Evolutionary conservation across 1,140 invertebrate species (phyloP).

Genomic region (Hypothenemus hampei): DNA sequence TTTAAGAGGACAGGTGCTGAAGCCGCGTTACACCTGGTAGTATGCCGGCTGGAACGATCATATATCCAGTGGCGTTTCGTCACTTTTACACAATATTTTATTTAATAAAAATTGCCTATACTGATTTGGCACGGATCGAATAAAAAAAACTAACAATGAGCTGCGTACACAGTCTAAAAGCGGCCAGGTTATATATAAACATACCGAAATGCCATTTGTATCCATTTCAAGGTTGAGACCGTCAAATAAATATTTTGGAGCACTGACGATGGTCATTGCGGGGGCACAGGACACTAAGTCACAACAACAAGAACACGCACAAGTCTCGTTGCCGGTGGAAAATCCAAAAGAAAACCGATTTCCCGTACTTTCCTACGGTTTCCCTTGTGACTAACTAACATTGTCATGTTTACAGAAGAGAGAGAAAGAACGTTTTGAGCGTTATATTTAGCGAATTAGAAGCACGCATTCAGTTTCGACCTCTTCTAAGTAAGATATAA

Average conservation of each 20-base stretch:
- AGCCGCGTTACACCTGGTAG: conserved; percentile 37
- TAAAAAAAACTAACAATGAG: not conserved
- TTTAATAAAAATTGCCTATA: not conserved
- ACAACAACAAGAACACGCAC: not conserved
- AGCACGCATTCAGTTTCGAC: conserved; percentile 31
- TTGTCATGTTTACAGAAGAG: conserved; percentile 26
- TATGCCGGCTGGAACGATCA: conserved; percentile 34
- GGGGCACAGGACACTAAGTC: not conserved
- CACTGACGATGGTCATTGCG: conserved; percentile 11
- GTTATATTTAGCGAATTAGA: conserved; percentile 39
- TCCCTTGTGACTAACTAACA: conserved; percentile 29
- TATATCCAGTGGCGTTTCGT: conserved; percentile 23
- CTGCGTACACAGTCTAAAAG: not conserved
- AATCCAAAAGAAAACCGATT: conserved; percentile 21
- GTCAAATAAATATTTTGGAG: conserved; percentile 17
- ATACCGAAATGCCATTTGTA: conserved; percentile 27
- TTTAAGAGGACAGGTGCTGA: conserved; percentile 39
- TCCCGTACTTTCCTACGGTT: conserved; percentile 29
- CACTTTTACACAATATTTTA: conserved; percentile 4
- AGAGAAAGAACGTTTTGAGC: conserved; percentile 23
- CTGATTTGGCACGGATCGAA: not conserved
- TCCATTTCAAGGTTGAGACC: conserved; percentile 28
- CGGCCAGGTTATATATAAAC: conserved; percentile 25
- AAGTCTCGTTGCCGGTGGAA: conserved; percentile 17
- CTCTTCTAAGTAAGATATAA: conserved; percentile 40